Evolutionary conservation across 1,140 invertebrate genomes (phyloP).

Genomic region (Daktulosphaira vitifoliae): DNA sequence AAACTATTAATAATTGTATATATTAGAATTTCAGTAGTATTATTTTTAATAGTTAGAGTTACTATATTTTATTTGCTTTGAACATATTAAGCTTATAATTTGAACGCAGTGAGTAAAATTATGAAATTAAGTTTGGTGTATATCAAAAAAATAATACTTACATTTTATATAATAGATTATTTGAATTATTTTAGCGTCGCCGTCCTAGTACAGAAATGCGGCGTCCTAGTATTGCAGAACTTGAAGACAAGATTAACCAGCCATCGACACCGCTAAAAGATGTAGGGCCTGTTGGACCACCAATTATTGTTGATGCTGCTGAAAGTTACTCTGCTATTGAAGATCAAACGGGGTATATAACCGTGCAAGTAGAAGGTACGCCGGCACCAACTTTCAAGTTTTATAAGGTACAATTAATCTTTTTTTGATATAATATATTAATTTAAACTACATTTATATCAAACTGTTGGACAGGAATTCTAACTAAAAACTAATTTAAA

Average conservation of each 20-base stretch:
- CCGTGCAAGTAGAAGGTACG: conserved; percentile 79
- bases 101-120: too few species aligned
- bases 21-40: too few species aligned
- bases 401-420: conserved; percentile 88
- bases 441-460: background rate
- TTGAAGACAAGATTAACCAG: conserved; percentile 81
- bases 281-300: conserved; percentile 66
- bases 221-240: conserved; percentile 74
- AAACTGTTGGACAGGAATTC: too few species aligned
- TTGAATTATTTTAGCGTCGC: too few species aligned
- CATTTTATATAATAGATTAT: too few species aligned
- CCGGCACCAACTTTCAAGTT: conserved; percentile 92
- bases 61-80: too few species aligned
- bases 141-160: too few species aligned
- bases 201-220: conserved; percentile 76
- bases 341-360: conserved; percentile 83
- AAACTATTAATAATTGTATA: too few species aligned
- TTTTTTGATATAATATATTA: conserved; percentile 38
- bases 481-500: background rate
- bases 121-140: too few species aligned
- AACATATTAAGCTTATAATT: too few species aligned
- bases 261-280: conserved; percentile 77
- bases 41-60: too few species aligned
- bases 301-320: conserved; percentile 77
- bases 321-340: conserved; percentile 86